phyloP scores from a whole-genome alignment of 2,113 vertebrate genomes.

The Cichladusa arquata region DNA sequence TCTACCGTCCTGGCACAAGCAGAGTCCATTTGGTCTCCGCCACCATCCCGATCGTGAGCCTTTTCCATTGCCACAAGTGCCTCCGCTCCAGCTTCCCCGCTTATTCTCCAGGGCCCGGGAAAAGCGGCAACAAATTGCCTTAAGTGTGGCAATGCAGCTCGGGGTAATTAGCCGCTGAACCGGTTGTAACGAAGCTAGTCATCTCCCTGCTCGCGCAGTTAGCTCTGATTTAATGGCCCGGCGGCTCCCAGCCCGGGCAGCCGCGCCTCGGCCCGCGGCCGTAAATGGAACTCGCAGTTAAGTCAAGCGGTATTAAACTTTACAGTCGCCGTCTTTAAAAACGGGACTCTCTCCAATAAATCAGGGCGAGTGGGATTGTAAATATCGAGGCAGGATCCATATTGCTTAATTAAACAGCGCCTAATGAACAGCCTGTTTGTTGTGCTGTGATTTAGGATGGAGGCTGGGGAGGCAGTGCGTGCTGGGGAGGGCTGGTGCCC shows the following conservation, averaged over 20 bases:
- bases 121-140: not conserved
- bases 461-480: not conserved
- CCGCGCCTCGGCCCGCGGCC: slow-evolving; percentile 3
- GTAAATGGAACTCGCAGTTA: slow-evolving; percentile 32
- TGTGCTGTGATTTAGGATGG: slow-evolving; percentile 60
- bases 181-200: slow-evolving; percentile 36
- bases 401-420: slow-evolving; percentile 70
- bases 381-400: slow-evolving; percentile 70
- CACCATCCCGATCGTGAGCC: rapidly evolving
- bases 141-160: slow-evolving; percentile 6
- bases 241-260: not conserved
- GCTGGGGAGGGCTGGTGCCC: not conserved
- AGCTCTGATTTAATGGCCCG: slow-evolving; percentile 64
- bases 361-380: slow-evolving; percentile 62
- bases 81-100: rapidly evolving
- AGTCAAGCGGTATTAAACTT: slow-evolving; percentile 73
- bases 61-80: not conserved
- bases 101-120: not conserved
- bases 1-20: not conserved
- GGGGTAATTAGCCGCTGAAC: slow-evolving; percentile 54
- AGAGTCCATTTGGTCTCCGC: rapidly evolving
- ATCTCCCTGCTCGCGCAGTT: slow-evolving; percentile 40
- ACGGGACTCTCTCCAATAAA: slow-evolving; percentile 37
- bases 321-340: slow-evolving; percentile 48
- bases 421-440: slow-evolving; percentile 67